Percentiles rank a stretch among this genome's conserved stretches.
phyloP scores from a whole-genome alignment of 2,888 invertebrate genomes.

The Allacma fusca region DNA sequence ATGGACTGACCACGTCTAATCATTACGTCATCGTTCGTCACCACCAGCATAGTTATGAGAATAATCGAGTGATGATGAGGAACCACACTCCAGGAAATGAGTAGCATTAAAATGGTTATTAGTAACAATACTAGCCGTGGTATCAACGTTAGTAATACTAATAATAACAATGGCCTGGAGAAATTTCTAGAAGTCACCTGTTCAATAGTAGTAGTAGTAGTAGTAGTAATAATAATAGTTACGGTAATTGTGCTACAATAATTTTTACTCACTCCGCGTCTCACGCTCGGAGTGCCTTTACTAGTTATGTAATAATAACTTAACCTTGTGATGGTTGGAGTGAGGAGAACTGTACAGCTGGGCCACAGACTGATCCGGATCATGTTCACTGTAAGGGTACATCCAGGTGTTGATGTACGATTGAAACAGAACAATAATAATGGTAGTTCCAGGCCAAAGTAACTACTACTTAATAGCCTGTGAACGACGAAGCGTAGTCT shows the following conservation, averaged over 20 bases:
- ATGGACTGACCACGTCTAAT: slow-evolving; percentile 41
- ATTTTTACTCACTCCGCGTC: slow-evolving; percentile 24
- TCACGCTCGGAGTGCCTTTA: neutral
- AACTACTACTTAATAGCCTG: neutral
- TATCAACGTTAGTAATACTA: slow-evolving; percentile 30
- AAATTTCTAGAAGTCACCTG: slow-evolving; percentile 24
- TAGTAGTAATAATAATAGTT: slow-evolving; percentile 30
- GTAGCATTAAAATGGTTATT: slow-evolving; percentile 29
- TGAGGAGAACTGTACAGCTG: slow-evolving; percentile 1
- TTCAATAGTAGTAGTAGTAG: slow-evolving; percentile 16
- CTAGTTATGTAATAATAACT: neutral
- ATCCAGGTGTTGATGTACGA: neutral
- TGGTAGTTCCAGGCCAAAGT: slow-evolving; percentile 24
- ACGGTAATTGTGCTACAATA: slow-evolving; percentile 30
- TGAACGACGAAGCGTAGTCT: slow-evolving; percentile 27
- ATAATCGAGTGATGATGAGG: neutral
- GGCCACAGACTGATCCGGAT: slow-evolving; percentile 1
- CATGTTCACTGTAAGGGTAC: slow-evolving; percentile 5
- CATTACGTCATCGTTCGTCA: neutral
- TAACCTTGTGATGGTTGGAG: slow-evolving; percentile 21
- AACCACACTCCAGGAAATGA: slow-evolving; percentile 30
- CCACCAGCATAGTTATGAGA: neutral
- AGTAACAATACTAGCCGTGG: slow-evolving; percentile 16
- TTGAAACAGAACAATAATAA: slow-evolving; percentile 13
- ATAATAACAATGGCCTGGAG: slow-evolving; percentile 38